Evolutionary conservation across 2,113 vertebrate species (phyloP).

Genomic region (Zootoca vivipara): DNA sequence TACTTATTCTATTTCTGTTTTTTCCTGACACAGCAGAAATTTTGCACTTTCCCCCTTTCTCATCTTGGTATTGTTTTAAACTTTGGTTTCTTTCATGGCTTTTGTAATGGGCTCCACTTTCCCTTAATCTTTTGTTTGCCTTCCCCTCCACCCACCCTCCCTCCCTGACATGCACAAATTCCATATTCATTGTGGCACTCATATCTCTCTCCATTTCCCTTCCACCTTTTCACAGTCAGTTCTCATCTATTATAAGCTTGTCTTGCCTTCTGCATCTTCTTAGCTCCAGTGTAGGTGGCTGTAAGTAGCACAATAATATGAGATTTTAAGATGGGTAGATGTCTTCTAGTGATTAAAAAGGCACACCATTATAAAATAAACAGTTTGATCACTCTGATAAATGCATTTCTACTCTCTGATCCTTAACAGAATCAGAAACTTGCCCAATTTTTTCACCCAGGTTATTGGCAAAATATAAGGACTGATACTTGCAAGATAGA

Average conservation of each 20-base stretch:
- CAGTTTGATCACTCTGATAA: conserved; percentile 29
- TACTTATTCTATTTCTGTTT: conserved; percentile 57
- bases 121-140: conserved; percentile 60
- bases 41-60: conserved; percentile 61
- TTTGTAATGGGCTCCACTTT: conserved; percentile 64
- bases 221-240: conserved; percentile 63
- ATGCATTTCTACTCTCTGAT: not conserved
- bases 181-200: conserved; percentile 60
- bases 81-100: conserved; percentile 61
- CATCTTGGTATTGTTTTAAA: conserved; percentile 51
- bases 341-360: conserved; percentile 30
- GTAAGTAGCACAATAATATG: too few species aligned
- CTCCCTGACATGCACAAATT: conserved; percentile 37
- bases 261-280: conserved; percentile 48
- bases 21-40: conserved; percentile 55
- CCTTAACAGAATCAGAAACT: conserved; percentile 11
- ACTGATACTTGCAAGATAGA: not conserved
- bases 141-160: conserved; percentile 57
- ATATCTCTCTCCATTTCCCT: conserved; percentile 60
- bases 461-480: conserved; percentile 12
- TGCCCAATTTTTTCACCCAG: not conserved
- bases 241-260: conserved; percentile 53
- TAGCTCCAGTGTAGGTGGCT: conserved; percentile 12
- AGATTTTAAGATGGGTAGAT: conserved; percentile 13
- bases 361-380: conserved; percentile 23